Evolutionary conservation across 64 coral and sea anemone genomes (phyloP), one percentile per base, ranked within the genome.

Genomic region (Exaiptasia diaphana): DNA sequence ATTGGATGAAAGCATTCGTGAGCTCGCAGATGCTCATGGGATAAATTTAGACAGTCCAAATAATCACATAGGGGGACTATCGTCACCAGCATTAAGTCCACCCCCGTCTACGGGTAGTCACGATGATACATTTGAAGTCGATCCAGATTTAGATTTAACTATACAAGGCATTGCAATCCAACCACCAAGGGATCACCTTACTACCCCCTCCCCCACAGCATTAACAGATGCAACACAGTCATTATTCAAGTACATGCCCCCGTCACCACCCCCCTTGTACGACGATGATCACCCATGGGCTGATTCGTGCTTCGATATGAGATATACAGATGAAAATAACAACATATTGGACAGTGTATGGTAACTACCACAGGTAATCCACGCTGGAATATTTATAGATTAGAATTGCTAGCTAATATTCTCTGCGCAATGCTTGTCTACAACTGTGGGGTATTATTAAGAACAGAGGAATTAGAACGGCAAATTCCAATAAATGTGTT

Each of bases 271-370:
- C 55, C 86, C 86, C 22, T 68, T 90, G 33, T 68, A 95, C 48
- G 91, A 95, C 15, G 91, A 95, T 50, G 91, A 95, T 18, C 91
- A 95, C 31, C 91, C 91, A 5, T 95, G 91, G 91, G 91, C 91
- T 20, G 91, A 95, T 30, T 67, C 63, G 20, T 78, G 86, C 46
- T 82, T 43, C 28, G 91, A 89, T 29, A 53, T 85, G 20, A n/a
- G n/a, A n/a, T 49, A 82, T 28, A 62, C 81, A 40, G 91, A 95
- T 73, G 80, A 74, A 26, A 95, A 90, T 57, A 90, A 94, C 45
- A 94, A 90, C 44, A 49, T 73, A 20, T 49, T 73, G 27, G 69
- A 73, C 13, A 34, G 14, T 15, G 44, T 26, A 0, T 73, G 69
- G 69, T 73, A 20, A 62, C 25, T 62, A 9, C 32, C 61, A 65